phyloP scores from a whole-genome alignment of 2,797 vertebrate species.

The Pterois miles region DNA sequence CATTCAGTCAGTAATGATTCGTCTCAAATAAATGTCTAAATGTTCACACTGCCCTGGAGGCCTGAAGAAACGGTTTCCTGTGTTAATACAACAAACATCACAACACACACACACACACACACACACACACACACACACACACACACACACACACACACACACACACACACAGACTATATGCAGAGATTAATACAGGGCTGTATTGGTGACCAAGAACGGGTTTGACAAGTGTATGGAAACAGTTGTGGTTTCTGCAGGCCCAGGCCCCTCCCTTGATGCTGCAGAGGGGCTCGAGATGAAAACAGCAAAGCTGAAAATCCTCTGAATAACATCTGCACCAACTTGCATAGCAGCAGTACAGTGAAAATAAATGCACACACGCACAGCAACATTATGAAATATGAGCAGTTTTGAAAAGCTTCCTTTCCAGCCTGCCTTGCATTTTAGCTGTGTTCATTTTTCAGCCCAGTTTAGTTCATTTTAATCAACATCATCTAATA shows the following conservation, averaged over 20 bases:
- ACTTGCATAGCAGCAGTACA: neutral
- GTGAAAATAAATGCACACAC: constrained; percentile 16
- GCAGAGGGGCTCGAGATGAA: constrained; percentile 18
- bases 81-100: constrained; percentile 18
- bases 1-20: constrained; percentile 12
- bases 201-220: constrained; percentile 51
- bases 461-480: constrained; percentile 34
- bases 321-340: constrained; percentile 24
- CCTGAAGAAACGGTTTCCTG: constrained; percentile 24
- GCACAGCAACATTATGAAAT: neutral
- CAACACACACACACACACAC: neutral
- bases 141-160: neutral
- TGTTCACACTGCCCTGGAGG: constrained; percentile 2
- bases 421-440: neutral
- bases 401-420: constrained; percentile 7
- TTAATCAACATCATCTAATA: constrained; percentile 47
- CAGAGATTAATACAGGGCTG: constrained; percentile 2
- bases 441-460: constrained; percentile 23
- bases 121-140: neutral
- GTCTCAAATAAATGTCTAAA: constrained; percentile 22
- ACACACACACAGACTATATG: neutral
- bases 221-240: constrained; percentile 56
- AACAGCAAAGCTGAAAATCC: constrained; percentile 46
- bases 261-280: neutral
- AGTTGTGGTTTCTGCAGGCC: constrained; percentile 49